Base-by-base conservation (phyloP, 2,888 invertebrate species). In the Seira musarum region DNA sequence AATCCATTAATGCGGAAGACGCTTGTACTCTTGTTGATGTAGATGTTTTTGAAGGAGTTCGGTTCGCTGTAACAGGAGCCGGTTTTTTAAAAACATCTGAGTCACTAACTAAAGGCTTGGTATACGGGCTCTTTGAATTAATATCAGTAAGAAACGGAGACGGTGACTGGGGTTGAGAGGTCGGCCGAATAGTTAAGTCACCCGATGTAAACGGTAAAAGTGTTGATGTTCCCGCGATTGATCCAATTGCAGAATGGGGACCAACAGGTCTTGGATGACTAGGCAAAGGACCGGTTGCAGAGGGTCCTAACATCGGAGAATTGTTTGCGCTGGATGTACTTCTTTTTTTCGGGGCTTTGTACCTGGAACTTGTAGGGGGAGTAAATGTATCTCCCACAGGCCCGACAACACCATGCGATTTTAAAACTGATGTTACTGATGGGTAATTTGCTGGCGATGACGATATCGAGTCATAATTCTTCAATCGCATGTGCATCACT, bases 71-170 rank as follows among this genome's bases (percentile, higher is more conserved):
- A 8, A 79, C 79, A 5, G 79, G 79, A 8, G 79, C 79, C 19
- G 79, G 79, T 64, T 79, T 79, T 25, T 79, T 79, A 35, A 79
- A 79, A 53, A 79, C 73, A 24, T 79, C 79, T 24, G 40, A 19
- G 35, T 1, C 25, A 22, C 2, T n/a, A 25, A 66, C 8, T 0
- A 49, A 17, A 3, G 64, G 13, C 15, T 57, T 65, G 2, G 78
- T 67, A 24, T 25, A 57, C 5, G 19, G 63, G 17, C 49, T 53
- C 19, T 61, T 53, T 3, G 13, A 24, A 1, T 53, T 15, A 5
- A 2, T 65, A 3, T 73, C 79, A 1, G 13, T 46, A 15, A 65
- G 21, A 49, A 73, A 79, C 10, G 66, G 70, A 25, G 70, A 70
- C 19, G 30, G 64, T 64, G 24, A 22, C 13, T 10, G 15, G 13